Base-by-base conservation (phyloP, 2,797 vertebrate genomes). In the Leptatherina wallacei region DNA sequence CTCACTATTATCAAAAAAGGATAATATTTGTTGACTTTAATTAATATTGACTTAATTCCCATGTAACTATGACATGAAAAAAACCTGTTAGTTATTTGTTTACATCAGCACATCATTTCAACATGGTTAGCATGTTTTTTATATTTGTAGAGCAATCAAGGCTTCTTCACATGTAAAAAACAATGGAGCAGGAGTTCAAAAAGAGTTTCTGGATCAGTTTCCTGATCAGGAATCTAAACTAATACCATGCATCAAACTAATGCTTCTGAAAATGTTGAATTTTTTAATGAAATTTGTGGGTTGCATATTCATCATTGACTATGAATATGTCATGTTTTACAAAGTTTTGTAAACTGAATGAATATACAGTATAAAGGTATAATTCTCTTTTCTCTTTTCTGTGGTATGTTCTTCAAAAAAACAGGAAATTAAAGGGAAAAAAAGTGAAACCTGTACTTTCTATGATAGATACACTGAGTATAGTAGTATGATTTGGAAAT, bases 1-100 rank as follows among this genome's bases (percentile, higher is more conserved):
- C 49, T 70, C 64, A 71, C 35, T 59, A 60, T 78, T 68, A 80
- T 44, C 64, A 67, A 24, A 57, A 14, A 27, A 29, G 1, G 16
- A 62, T 35, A 71, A 20, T 1, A 58, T 81, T 79, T 69, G 22
- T 35, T 66, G 64, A 65, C 40, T 7, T n/a, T 40, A 14, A 58
- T 72, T 63, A 71, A 75, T 61, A 61, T 51, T 77, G 67, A 83
- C 33, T 44, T 36, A 2, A 3, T 33, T 56, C 27, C 29, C 40
- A 40, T 49, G 2, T 59, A 59, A 61, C 60, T 38, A 44, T 61
- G 11, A 42, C 54, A 73, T 30, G 14, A 38, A 49, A 49, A 49
- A 1, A 10, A 49, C 6, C 18, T 18, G 16, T 18, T 18, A 16
- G 40, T 27, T 27, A 44, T 44, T 47, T 47, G 18, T 47, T 49